These are phyloP conservation scores for Catocala fraxini DNA, from an alignment of 2,888 invertebrate species.

Conservation along the genomic window DNA sequence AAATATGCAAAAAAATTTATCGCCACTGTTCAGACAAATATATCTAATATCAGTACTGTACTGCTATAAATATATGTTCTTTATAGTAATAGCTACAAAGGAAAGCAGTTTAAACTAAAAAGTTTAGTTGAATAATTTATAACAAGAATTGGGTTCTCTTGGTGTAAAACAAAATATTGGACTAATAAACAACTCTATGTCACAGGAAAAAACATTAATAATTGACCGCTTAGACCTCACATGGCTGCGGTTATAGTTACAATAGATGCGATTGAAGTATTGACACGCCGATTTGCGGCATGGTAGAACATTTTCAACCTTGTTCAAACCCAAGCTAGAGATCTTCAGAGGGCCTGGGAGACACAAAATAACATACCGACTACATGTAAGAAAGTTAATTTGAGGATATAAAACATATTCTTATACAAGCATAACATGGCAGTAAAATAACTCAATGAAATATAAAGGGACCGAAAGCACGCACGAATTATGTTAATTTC, in stretches of 20 bases:
- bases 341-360: background rate
- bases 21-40: no score
- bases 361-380: background rate
- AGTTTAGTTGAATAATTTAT: background rate
- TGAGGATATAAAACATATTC: background rate
- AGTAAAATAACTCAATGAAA: conserved; percentile 4
- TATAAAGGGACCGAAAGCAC: conserved; percentile 3
- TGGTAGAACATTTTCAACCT: conserved; percentile 2
- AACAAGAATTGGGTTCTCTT: conserved; percentile 1
- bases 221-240: conserved; percentile 16
- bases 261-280: conserved; percentile 12
- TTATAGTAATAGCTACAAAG: no score
- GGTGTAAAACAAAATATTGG: no score
- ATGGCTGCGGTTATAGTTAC: conserved; percentile 18
- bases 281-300: conserved; percentile 9
- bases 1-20: no score
- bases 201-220: conserved; percentile 4
- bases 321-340: background rate
- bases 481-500: conserved; percentile 8
- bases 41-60: no score
- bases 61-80: no score
- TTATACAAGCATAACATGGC: background rate
- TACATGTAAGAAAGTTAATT: background rate
- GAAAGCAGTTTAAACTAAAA: no score
- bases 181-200: conserved; percentile 8